Evolutionary conservation across 2,888 invertebrate species (phyloP), one percentile per base, ranked within the genome.

Genomic region (Scaptomyza parva): DNA sequence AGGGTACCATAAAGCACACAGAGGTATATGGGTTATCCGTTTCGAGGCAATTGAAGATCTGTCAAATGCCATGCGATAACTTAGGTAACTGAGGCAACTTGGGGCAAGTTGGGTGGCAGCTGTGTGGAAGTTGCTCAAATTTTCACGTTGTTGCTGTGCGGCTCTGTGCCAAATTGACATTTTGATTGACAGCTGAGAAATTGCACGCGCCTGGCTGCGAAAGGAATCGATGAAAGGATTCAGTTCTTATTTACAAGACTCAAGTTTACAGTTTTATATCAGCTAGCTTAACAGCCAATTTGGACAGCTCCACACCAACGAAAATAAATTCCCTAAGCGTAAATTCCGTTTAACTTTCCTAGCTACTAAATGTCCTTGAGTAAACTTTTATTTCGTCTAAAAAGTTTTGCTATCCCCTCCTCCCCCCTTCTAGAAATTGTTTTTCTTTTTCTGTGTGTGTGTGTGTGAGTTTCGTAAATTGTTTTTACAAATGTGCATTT

Each of bases 111-210:
- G 18, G 59, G 62, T 45, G 69, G 53, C 80, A 78, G 77, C 76
- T 80, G 84, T 68, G 68, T 35, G 26, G 26, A 12, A 30, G 45
- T 18, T 30, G 30, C 69, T 74, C 61, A 52, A 57, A 65, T 67
- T 61, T 58, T 39, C 54, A 47, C 60, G 61, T 44, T 20, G 30
- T 37, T 45, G 33, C 37, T 39, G 39, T 35, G n/a, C n/a, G n/a
- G n/a, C 48, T 33, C 14, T 35, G 14, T 37, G 37, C 37, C 8
- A 84, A 87, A 86, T 88, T 90, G 89, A 86, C 89, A 87, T 72
- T 65, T 85, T 89, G 89, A 90, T 89, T 90, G 90, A 89, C 90
- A 88, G 77, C 77, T 79, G 83, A 86, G 78, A 77, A 76, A 85
- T 86, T 86, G 79, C 62, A 55, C 48, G 59, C 37, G 65, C 51